A percentile compares a stretch with the other conserved stretches of the same genome.
These are phyloP conservation scores for Remorina albescens DNA, from an alignment of 2,797 vertebrate species.

Conservation along the genomic window DNA sequence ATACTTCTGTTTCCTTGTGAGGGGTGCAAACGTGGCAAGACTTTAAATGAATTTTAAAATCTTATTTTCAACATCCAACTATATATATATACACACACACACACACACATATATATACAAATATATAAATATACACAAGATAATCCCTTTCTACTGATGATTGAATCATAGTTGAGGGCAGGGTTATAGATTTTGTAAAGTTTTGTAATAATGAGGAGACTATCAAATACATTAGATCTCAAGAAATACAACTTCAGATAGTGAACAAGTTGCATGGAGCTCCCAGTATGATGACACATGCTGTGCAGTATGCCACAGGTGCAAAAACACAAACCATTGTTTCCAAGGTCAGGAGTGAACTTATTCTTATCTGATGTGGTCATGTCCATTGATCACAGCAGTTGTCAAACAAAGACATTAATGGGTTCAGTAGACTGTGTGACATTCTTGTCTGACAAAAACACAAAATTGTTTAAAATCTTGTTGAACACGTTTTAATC, in stretches of 20 bases:
- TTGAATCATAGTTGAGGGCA: conserved; percentile 16
- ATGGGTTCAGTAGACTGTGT: conserved; percentile 39
- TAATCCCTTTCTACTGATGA: conserved; percentile 8
- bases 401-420: conserved; percentile 24
- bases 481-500: conserved; percentile 55
- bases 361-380: conserved; percentile 25
- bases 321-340: conserved; percentile 4
- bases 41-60: conserved; percentile 26
- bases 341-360: conserved; percentile 11
- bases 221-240: conserved; percentile 13
- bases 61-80: conserved; percentile 16
- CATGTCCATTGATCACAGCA: conserved; percentile 20
- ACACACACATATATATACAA: too few relatives aligned
- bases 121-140: background rate
- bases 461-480: conserved; percentile 20
- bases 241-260: conserved; percentile 16
- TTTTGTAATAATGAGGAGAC: conserved; percentile 39
- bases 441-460: conserved; percentile 44
- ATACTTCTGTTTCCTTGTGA: conserved; percentile 17
- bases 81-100: too few relatives aligned
- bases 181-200: conserved; percentile 27
- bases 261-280: conserved; percentile 24
- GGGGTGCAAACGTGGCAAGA: conserved; percentile 12
- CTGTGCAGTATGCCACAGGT: conserved; percentile 12
- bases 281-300: background rate